Conservation (phyloP, 2,113 vertebrate species). For the Poeciliopsis prolifica region DNA sequence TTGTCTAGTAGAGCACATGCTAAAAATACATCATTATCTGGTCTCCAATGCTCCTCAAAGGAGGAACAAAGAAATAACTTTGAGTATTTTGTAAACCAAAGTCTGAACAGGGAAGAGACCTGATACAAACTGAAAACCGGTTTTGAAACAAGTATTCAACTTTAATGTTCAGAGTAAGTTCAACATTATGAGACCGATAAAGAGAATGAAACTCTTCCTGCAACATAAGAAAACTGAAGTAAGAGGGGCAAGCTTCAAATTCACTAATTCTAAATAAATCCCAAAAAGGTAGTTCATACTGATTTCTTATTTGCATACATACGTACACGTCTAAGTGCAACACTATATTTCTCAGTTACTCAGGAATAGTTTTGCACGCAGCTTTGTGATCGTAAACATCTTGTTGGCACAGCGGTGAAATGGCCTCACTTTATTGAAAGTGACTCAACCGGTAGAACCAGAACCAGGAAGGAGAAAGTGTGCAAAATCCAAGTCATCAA, state of each 20-base stretch:
- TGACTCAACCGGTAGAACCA: constrained; percentile 57
- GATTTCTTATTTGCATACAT: not conserved
- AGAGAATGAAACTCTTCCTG: too few species aligned
- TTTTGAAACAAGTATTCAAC: not conserved
- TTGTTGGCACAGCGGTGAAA: constrained; percentile 33
- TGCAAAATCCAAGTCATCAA: not conserved
- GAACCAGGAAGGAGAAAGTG: not conserved
- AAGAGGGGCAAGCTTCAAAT: not conserved
- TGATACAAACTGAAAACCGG: too few species aligned
- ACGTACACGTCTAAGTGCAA: not conserved
- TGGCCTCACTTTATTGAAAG: constrained; percentile 36
- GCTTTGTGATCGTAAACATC: not conserved
- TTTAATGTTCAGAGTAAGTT: too few species aligned
- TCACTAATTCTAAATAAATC: not conserved
- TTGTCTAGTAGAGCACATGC: too few species aligned
- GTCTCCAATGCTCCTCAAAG: not conserved
- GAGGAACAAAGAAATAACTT: not conserved
- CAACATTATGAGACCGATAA: too few species aligned
- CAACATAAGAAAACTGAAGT: not conserved
- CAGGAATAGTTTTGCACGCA: not conserved
- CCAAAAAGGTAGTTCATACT: not conserved
- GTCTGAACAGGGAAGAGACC: not conserved
- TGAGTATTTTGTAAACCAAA: not conserved
- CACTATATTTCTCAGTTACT: not conserved
- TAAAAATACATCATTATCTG: too few species aligned